A percentile compares a stretch with the other conserved stretches of the same genome.
Conservation (phyloP, 2,113 vertebrate genomes). For the Gadus chalcogrammus region DNA sequence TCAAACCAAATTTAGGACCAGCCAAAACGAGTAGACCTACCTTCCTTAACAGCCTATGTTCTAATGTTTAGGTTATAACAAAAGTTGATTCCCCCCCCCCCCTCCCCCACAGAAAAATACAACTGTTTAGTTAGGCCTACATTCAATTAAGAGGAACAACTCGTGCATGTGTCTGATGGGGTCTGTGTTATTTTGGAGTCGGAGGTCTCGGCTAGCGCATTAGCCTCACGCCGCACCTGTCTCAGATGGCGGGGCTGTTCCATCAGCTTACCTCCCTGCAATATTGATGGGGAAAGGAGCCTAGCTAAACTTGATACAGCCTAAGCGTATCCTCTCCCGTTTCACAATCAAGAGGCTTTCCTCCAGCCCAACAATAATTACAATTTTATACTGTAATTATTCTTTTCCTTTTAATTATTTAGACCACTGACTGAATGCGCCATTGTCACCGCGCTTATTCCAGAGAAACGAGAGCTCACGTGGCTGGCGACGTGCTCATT, state of each 20-base stretch:
- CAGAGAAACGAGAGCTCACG: conserved; percentile 70
- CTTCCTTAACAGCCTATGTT: too few relatives aligned
- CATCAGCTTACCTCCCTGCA: conserved; percentile 65
- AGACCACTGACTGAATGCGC: conserved; percentile 70
- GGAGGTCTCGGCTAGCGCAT: background rate
- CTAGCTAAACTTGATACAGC: conserved; percentile 63
- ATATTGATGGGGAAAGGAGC: conserved; percentile 69
- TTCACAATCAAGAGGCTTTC: conserved; percentile 64
- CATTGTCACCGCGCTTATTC: conserved; percentile 67
- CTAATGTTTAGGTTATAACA: too few relatives aligned
- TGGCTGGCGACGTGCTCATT: conserved; percentile 43
- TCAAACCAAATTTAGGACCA: too few relatives aligned
- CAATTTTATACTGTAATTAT: conserved; percentile 92
- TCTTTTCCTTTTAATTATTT: conserved; percentile 88
- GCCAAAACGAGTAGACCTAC: too few relatives aligned
- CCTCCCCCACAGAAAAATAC: too few relatives aligned
- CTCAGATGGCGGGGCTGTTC: conserved; percentile 23
- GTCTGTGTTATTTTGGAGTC: background rate
- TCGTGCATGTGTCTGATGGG: background rate
- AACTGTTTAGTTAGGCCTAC: too few relatives aligned
- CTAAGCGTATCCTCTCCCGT: conserved; percentile 58
- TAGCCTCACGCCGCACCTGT: conserved; percentile 8
- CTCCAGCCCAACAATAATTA: conserved; percentile 78
- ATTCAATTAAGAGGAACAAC: too few relatives aligned
- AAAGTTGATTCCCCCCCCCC: too few relatives aligned